phyloP scores from a whole-genome alignment of 2,888 invertebrate species.

The Hyppa rectilinea region DNA sequence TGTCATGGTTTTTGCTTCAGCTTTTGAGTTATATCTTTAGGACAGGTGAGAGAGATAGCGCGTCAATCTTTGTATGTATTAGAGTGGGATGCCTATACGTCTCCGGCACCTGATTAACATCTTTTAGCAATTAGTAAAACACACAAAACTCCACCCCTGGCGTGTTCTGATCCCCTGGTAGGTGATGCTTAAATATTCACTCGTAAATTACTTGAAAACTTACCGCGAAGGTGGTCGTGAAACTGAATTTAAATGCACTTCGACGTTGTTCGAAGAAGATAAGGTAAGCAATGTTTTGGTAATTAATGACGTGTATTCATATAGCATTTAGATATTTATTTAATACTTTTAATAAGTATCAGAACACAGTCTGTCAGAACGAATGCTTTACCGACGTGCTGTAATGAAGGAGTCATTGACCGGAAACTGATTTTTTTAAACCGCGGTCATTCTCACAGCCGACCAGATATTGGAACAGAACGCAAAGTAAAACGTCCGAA shows the following conservation, averaged over 20 bases:
- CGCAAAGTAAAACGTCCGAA: conserved; percentile 9
- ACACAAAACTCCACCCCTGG: conserved; percentile 91
- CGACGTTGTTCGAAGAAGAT: conserved; percentile 79
- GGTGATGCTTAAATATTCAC: conserved; percentile 90
- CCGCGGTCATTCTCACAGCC: neutral
- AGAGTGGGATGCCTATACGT: conserved; percentile 77
- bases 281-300: conserved; percentile 76
- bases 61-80: conserved; percentile 55
- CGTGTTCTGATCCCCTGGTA: conserved; percentile 89
- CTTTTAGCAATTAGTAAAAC: conserved; percentile 92
- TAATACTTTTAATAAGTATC: neutral
- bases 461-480: neutral
- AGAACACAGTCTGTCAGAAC: no score
- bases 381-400: no score
- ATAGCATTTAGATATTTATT: neutral
- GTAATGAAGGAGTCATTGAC: no score
- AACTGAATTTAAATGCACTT: conserved; percentile 84
- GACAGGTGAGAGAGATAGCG: conserved; percentile 75
- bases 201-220: conserved; percentile 90
- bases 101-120: conserved; percentile 90
- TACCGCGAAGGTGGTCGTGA: conserved; percentile 87
- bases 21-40: conserved; percentile 88
- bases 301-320: conserved; percentile 64
- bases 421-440: neutral
- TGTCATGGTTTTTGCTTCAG: conserved; percentile 91